phyloP scores from a whole-genome alignment of 2,888 invertebrate genomes.

The Melipona bicolor region DNA sequence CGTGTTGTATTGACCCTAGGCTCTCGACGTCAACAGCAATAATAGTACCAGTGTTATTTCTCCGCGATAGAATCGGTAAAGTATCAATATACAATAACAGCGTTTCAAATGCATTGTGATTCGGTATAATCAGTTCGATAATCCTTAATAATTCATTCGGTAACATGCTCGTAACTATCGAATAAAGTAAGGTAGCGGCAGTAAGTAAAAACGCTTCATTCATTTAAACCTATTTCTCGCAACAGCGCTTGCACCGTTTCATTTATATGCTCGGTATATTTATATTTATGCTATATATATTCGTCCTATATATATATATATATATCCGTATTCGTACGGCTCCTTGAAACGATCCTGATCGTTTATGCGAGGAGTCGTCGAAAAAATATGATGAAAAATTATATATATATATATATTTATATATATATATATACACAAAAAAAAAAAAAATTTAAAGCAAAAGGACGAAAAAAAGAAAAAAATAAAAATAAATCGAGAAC shows the following conservation, averaged over 20 bases:
- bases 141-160: slow-evolving; percentile 43
- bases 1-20: slow-evolving; percentile 73
- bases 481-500: slow-evolving; percentile 5
- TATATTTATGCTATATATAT: slow-evolving; percentile 18
- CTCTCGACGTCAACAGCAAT: slow-evolving; percentile 75
- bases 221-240: slow-evolving; percentile 42
- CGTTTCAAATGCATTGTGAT: slow-evolving; percentile 40
- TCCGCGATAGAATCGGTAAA: slow-evolving; percentile 42
- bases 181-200: slow-evolving; percentile 54
- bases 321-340: slow-evolving; percentile 4
- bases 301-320: slow-evolving; percentile 1
- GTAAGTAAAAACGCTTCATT: slow-evolving; percentile 40
- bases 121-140: slow-evolving; percentile 48
- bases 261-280: slow-evolving; percentile 13
- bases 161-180: slow-evolving; percentile 62
- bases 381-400: slow-evolving; percentile 1
- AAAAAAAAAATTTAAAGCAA: background rate
- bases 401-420: background rate
- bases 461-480: background rate
- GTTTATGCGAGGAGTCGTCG: background rate
- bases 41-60: slow-evolving; percentile 58
- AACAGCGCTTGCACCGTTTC: slow-evolving; percentile 47
- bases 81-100: slow-evolving; percentile 53
- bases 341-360: slow-evolving; percentile 25
- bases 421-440: background rate